These are phyloP conservation scores for Odobenus rosmarus DNA, from an alignment of 2,113 vertebrate genomes.

Conservation along the genomic window DNA sequence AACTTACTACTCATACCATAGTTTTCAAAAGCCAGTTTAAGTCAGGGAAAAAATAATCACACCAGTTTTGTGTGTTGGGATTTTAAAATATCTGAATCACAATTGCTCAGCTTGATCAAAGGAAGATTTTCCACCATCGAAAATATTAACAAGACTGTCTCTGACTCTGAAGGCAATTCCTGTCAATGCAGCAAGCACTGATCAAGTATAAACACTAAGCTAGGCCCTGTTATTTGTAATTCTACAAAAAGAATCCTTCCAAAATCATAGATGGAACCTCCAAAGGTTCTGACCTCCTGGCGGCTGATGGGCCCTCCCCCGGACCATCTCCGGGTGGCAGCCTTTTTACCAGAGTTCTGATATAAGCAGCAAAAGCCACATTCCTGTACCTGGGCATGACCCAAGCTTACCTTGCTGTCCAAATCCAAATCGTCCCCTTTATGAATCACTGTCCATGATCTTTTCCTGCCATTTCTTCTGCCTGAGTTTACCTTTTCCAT, in stretches of 20 bases:
- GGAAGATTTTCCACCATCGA: not conserved
- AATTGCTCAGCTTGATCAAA: not conserved
- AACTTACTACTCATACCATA: not conserved
- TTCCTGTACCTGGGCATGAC: too few species aligned
- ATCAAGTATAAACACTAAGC: not conserved
- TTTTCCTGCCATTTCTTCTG: not conserved
- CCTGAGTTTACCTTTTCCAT: not conserved
- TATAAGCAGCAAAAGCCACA: not conserved
- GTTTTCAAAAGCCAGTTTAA: not conserved
- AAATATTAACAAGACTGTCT: not conserved
- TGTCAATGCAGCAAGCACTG: not conserved
- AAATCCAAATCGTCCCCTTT: not conserved
- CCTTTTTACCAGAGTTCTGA: not conserved
- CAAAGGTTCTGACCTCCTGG: not conserved
- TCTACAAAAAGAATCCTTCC: not conserved
- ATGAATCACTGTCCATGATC: not conserved
- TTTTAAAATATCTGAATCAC: not conserved
- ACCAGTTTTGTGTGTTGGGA: not conserved
- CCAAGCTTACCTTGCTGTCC: not conserved
- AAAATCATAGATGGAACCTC: not conserved
- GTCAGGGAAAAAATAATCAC: not conserved
- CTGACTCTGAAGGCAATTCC: not conserved
- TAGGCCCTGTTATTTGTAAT: not conserved
- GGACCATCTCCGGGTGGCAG: not conserved
- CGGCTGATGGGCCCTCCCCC: not conserved